Conservation (phyloP, 2,113 vertebrate genomes). For the Kryptolebias marmoratus region DNA sequence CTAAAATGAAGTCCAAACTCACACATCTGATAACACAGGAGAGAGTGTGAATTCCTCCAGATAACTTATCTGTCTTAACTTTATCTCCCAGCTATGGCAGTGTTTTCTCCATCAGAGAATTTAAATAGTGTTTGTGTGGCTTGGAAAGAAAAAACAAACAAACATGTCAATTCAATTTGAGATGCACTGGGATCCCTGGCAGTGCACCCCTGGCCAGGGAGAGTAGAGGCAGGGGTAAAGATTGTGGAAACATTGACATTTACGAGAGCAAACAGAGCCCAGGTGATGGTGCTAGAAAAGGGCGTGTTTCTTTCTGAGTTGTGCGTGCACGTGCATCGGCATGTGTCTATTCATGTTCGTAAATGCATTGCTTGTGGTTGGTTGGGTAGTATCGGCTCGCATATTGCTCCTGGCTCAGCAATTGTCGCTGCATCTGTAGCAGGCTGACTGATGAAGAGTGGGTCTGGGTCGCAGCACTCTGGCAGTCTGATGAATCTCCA, state of each 20-base stretch:
- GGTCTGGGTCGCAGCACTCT: slow-evolving; percentile 54
- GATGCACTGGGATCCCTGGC: slow-evolving; percentile 53
- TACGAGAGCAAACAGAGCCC: slow-evolving; percentile 67
- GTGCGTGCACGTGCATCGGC: neutral
- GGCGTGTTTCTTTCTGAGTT: slow-evolving; percentile 45
- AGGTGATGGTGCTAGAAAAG: slow-evolving; percentile 65
- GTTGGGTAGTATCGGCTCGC: slow-evolving; percentile 55
- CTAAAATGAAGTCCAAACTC: slow-evolving; percentile 71
- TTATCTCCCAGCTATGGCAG: slow-evolving; percentile 30
- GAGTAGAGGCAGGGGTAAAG: slow-evolving; percentile 53
- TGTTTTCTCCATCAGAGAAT: slow-evolving; percentile 25
- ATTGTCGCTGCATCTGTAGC: slow-evolving; percentile 38
- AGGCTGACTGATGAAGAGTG: slow-evolving; percentile 63
- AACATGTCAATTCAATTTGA: slow-evolving; percentile 63
- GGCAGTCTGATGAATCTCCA: slow-evolving; percentile 55
- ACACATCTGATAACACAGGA: slow-evolving; percentile 63
- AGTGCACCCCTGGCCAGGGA: slow-evolving; percentile 32
- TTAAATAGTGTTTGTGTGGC: slow-evolving; percentile 54
- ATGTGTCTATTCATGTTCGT: slow-evolving; percentile 48
- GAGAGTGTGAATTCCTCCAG: slow-evolving; percentile 67
- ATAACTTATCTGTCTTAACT: slow-evolving; percentile 70
- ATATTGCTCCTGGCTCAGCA: slow-evolving; percentile 52
- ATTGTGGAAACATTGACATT: slow-evolving; percentile 81
- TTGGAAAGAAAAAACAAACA: slow-evolving; percentile 5
- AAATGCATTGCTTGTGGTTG: slow-evolving; percentile 53